Conservation (phyloP, 2,797 vertebrate genomes). For the Nothura maculosa region DNA sequence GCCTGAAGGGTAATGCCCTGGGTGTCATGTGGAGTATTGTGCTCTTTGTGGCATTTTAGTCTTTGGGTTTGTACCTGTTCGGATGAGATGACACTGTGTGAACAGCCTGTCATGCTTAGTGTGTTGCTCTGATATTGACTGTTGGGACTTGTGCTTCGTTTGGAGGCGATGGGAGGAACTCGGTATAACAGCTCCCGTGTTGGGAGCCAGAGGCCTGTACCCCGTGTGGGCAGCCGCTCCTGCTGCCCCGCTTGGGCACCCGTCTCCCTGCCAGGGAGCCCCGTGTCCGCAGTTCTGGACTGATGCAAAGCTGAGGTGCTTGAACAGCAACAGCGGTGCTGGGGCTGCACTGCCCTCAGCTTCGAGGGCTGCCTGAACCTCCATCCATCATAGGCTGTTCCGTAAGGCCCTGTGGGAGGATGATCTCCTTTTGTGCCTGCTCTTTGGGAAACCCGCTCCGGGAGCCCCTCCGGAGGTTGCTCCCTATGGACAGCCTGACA, state of each 20-base stretch:
- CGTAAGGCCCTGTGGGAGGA: not conserved
- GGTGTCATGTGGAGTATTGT: accelerated
- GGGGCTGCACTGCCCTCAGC: not conserved
- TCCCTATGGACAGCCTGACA: not conserved
- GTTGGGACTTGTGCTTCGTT: accelerated
- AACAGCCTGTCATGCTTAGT: accelerated
- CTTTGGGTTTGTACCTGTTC: not conserved
- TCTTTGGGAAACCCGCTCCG: not conserved
- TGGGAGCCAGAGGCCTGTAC: not conserved
- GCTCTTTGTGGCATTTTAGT: not conserved
- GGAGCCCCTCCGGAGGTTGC: not conserved
- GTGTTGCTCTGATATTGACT: not conserved
- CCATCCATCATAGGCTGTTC: accelerated
- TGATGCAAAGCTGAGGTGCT: not conserved
- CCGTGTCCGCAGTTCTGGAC: not conserved
- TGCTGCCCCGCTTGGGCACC: not conserved
- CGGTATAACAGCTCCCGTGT: not conserved
- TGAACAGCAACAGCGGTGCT: not conserved
- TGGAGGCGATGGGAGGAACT: not conserved
- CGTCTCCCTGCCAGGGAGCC: not conserved
- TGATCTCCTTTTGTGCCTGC: not conserved
- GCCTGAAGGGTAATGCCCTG: not conserved
- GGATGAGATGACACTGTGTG: not conserved
- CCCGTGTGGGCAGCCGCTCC: no score
- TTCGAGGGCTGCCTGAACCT: not conserved